Base-by-base conservation (phyloP, 2,888 invertebrate species). In the Drosophila lutescens region DNA sequence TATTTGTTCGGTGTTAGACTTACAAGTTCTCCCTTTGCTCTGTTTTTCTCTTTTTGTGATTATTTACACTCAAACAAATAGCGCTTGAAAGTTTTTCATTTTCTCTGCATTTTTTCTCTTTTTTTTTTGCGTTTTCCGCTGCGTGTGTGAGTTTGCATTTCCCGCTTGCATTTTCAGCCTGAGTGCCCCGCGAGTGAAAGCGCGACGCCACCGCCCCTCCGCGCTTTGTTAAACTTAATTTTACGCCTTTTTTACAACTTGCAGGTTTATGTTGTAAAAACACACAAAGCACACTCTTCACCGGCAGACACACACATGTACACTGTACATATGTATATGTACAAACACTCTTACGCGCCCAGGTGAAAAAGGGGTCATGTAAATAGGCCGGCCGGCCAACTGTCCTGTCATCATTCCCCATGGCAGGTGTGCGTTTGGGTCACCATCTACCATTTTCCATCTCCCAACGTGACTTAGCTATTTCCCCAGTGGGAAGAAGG, bases 161-260 rank as follows among this genome's bases (percentile, higher is more conserved):
- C 77, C 86, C 79, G 86, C 86, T 83, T 80, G 86, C 83, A 86
- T 86, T 86, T 86, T 80, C 80, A 77, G 83, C 75, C 75, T 80
- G 83, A 86, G 78, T 83, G 83, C 79, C 55, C 57, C 71, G 67
- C 53, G 26, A 26, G 26, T 63, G 65, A 54, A 84, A 77, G 73
- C 74, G 40, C 57, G 49, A 17, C 47, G 34, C 46, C 54, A 36
- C 7, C 32, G 26, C 40, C 46, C 43, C 47, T 20, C 57, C 62
- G 57, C 72, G 74, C 82, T 86, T 84, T 84, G 86, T 84, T 83
- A 83, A 86, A 84, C 82, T 86, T 81, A 81, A 86, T 86, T 85
- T 86, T 86, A 84, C 86, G 84, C 86, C 86, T 75, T 84, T 84
- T 84, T 84, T 84, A 86, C 86, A 84, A 84, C 84, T 86, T 86